phyloP scores from a whole-genome alignment of 2,797 vertebrate genomes.

The Enteromius unitaeniatus region DNA sequence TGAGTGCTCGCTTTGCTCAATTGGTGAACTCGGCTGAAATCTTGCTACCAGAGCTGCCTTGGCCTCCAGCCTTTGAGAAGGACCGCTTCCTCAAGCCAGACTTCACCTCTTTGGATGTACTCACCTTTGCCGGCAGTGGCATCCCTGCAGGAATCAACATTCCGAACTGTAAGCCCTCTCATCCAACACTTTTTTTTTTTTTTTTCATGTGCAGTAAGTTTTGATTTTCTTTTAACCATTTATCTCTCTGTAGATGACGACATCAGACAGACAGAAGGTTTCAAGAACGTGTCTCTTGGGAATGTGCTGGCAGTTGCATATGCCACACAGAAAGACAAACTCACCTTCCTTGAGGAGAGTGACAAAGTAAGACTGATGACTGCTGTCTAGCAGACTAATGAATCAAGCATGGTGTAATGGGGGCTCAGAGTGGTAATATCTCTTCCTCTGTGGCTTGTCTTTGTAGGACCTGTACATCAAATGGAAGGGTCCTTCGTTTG shows the following conservation, averaged over 20 bases:
- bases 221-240: neutral
- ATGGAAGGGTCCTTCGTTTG: conserved; percentile 90
- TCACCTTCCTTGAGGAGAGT: conserved; percentile 87
- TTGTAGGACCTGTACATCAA: conserved; percentile 87
- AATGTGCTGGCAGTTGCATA: conserved; percentile 90
- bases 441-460: conserved; percentile 3
- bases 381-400: neutral
- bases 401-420: neutral
- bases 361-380: conserved; percentile 81
- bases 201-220: neutral
- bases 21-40: conserved; percentile 86
- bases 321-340: conserved; percentile 85
- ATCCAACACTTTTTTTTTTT: neutral
- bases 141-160: conserved; percentile 95
- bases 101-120: conserved; percentile 92
- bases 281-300: conserved; percentile 92
- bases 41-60: conserved; percentile 87
- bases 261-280: conserved; percentile 90
- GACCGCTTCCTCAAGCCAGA: conserved; percentile 90
- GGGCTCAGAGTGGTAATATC: neutral
- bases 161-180: conserved; percentile 85
- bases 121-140: conserved; percentile 91
- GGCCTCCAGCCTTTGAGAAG: conserved; percentile 89
- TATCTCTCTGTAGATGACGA: conserved; percentile 81
- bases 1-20: conserved; percentile 88